A percentile compares a stretch with the other conserved stretches of the same genome.
These are phyloP conservation scores for Vulpes vulpes DNA, from an alignment of 2,113 vertebrate genomes.

Conservation along the genomic window DNA sequence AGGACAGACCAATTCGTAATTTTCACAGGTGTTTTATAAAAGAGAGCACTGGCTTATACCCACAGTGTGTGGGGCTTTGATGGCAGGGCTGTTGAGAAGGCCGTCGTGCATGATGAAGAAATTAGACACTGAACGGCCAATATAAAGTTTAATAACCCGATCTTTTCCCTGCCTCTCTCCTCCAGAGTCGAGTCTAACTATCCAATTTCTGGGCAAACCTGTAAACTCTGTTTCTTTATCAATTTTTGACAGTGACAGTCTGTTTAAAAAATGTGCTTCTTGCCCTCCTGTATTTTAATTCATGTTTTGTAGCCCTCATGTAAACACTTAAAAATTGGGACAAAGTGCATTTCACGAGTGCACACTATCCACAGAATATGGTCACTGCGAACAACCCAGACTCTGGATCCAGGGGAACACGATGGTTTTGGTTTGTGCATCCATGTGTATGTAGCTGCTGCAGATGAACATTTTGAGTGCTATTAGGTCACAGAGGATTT, in stretches of 20 bases:
- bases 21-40: background rate
- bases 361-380: background rate
- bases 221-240: background rate
- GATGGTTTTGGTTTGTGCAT: background rate
- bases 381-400: background rate
- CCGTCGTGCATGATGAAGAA: background rate
- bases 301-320: background rate
- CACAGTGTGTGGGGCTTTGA: background rate
- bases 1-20: background rate
- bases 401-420: background rate
- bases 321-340: background rate
- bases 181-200: background rate
- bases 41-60: no score
- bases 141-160: background rate
- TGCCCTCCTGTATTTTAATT: background rate
- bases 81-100: background rate
- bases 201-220: background rate
- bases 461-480: background rate
- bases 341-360: background rate
- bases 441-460: background rate
- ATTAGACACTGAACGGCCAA: background rate
- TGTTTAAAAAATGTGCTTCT: background rate
- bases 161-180: background rate
- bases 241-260: background rate
- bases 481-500: background rate